Evolutionary conservation across 53 echinoderm and acorn worm genomes (phyloP).

Genomic region (Mesocentrotus franciscanus): DNA sequence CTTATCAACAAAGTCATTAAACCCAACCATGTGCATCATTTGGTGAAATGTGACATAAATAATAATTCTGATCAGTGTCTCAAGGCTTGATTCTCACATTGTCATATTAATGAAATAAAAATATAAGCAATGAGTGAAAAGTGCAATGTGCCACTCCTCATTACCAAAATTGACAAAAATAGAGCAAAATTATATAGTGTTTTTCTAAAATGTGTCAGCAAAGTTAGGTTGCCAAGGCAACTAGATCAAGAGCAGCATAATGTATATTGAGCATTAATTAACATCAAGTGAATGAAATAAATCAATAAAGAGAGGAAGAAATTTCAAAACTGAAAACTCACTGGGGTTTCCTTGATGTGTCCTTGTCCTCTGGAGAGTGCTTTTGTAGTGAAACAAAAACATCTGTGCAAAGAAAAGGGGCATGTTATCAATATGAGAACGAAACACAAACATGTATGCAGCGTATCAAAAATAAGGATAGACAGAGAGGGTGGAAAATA

Average conservation of each 20-base stretch:
- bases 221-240: neutral
- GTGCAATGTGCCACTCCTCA: too few species aligned
- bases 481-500: neutral
- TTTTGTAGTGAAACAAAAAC: constrained; percentile 87
- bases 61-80: too few species aligned
- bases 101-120: too few species aligned
- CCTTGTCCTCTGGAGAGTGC: constrained; percentile 80
- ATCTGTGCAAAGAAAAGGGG: constrained; percentile 68
- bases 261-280: neutral
- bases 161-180: too few species aligned
- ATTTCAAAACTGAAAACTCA: constrained; percentile 62
- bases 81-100: too few species aligned
- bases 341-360: constrained; percentile 91
- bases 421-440: neutral
- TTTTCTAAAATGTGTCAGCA: too few species aligned
- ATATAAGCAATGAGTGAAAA: too few species aligned
- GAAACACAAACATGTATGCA: neutral
- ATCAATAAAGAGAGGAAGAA: neutral
- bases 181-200: too few species aligned
- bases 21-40: too few species aligned
- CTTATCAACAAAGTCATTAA: neutral
- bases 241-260: neutral
- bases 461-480: neutral
- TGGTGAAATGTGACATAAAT: too few species aligned
- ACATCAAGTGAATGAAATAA: neutral